phyloP scores from a whole-genome alignment of 2,113 vertebrate genomes.

The Empidonax alnorum region DNA sequence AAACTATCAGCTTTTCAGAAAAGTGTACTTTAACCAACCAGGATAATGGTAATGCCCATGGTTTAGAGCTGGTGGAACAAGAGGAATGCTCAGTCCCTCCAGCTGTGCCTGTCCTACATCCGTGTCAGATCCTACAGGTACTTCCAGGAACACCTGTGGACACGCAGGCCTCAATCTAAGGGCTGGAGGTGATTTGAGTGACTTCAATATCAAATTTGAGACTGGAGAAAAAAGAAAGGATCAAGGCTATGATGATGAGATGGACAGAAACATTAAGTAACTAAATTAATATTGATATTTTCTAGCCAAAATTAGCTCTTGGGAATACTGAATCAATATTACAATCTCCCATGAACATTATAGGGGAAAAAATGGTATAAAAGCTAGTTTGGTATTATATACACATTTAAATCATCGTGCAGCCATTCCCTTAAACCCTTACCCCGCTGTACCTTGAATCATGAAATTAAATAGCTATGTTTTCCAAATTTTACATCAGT shows the following conservation, averaged over 20 bases:
- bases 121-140: neutral
- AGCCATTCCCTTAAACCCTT: neutral
- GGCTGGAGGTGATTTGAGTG: neutral
- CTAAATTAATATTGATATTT: neutral
- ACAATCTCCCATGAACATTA: neutral
- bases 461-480: neutral
- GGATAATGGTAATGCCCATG: neutral
- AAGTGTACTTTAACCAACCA: neutral
- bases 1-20: neutral
- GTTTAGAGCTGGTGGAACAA: neutral
- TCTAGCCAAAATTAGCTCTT: neutral
- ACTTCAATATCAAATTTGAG: neutral
- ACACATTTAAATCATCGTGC: neutral
- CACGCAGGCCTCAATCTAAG: neutral
- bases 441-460: neutral
- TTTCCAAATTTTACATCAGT: neutral
- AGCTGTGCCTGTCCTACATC: neutral
- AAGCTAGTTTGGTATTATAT: neutral
- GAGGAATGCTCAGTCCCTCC: neutral
- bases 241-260: neutral
- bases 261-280: neutral
- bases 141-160: neutral
- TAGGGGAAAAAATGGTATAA: neutral
- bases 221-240: neutral
- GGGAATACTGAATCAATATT: neutral